phyloP scores from a whole-genome alignment of 2,888 invertebrate genomes.

The Meteorus cinctellus region DNA sequence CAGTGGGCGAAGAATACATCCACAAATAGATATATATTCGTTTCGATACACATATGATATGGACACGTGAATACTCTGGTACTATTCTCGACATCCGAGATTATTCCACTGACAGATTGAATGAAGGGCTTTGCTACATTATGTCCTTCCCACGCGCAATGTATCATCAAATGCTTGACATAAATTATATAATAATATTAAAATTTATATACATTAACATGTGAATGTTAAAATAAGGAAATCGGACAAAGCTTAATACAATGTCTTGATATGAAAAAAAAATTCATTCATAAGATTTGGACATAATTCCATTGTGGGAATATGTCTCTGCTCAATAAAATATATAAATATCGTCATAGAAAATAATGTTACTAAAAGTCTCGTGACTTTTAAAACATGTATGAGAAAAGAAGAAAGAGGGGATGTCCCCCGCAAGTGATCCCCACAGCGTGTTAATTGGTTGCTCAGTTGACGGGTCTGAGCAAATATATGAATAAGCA shows the following conservation, averaged over 20 bases:
- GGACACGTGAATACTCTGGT: neutral
- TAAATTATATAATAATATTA: too few species aligned
- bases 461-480: conserved; percentile 30
- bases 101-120: conserved; percentile 25
- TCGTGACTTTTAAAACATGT: conserved; percentile 31
- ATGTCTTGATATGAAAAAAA: neutral
- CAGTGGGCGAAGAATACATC: neutral
- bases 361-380: conserved; percentile 28
- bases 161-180: conserved; percentile 24
- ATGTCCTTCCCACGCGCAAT: conserved; percentile 8
- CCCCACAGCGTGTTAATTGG: conserved; percentile 40
- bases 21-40: neutral
- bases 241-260: neutral
- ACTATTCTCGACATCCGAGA: conserved; percentile 11
- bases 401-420: conserved; percentile 26
- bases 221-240: neutral
- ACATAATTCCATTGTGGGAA: neutral
- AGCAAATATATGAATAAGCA: conserved; percentile 29
- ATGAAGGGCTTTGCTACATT: conserved; percentile 1
- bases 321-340: neutral
- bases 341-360: neutral
- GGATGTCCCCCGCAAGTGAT: neutral
- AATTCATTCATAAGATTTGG: neutral
- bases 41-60: neutral
- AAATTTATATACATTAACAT: too few species aligned